These are phyloP conservation scores for Antigone vipio DNA, from an alignment of 2,113 vertebrate species.

Conservation along the genomic window DNA sequence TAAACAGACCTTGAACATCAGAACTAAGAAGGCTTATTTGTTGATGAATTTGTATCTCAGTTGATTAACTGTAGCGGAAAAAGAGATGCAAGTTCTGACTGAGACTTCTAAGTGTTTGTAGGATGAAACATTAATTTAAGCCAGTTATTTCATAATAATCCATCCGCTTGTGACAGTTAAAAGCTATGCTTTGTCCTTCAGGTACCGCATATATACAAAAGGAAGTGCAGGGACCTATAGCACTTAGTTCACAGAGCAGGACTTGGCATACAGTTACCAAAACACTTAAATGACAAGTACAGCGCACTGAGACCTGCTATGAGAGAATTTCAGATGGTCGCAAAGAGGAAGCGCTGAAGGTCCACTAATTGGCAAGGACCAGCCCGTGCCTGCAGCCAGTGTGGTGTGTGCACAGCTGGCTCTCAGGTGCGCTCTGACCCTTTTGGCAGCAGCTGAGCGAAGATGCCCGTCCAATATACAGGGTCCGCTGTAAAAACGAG, in stretches of 20 bases:
- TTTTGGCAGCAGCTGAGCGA: not conserved
- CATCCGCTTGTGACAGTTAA: not conserved
- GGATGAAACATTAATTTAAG: not conserved
- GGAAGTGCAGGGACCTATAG: not conserved
- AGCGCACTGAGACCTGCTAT: not conserved
- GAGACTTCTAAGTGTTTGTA: not conserved
- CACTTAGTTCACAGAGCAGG: not conserved
- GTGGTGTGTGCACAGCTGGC: not conserved
- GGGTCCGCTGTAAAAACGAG: not conserved
- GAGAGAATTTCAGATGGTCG: not conserved
- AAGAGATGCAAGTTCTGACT: not conserved
- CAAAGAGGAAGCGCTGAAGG: not conserved
- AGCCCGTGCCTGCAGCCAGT: not conserved
- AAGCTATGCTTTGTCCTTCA: not conserved
- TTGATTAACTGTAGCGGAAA: not conserved
- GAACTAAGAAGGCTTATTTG: not conserved
- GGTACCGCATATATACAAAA: not conserved
- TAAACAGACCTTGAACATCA: not conserved
- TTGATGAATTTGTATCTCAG: not conserved
- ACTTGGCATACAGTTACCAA: not conserved
- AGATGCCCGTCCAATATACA: not conserved
- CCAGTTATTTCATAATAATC: not conserved
- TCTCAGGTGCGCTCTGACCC: not conserved
- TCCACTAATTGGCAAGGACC: not conserved
- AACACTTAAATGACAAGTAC: not conserved